Conservation (phyloP, 92 coral and sea anemone genomes). For the Plumapathes pennacea region DNA sequence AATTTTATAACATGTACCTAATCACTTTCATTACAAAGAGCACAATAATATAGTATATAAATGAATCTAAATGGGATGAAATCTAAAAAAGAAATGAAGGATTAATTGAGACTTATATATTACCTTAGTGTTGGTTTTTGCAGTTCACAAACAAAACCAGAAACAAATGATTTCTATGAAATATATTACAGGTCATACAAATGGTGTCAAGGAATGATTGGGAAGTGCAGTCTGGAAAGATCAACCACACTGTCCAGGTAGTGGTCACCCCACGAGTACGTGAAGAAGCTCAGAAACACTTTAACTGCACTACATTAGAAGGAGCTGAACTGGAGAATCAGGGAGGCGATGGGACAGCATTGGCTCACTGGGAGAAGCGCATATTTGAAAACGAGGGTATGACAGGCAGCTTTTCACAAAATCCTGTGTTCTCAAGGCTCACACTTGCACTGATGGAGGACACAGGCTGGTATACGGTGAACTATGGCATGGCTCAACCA, state of each 20-base stretch:
- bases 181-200: conserved; percentile 61
- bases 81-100: too few relatives aligned
- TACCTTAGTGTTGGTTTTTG: not conserved
- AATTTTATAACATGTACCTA: too few relatives aligned
- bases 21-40: too few relatives aligned
- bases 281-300: conserved; percentile 77
- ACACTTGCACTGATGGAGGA: conserved; percentile 97
- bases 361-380: conserved; percentile 97
- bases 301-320: conserved; percentile 86
- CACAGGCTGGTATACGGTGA: conserved; percentile 89
- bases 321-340: conserved; percentile 99
- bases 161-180: not conserved
- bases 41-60: too few relatives aligned
- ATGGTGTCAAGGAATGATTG: conserved; percentile 69
- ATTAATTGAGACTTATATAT: not conserved
- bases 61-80: too few relatives aligned
- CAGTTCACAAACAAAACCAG: not conserved
- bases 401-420: conserved; percentile 93
- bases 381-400: conserved; percentile 96
- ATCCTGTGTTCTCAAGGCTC: conserved; percentile 83
- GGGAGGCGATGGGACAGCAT: conserved; percentile 74
- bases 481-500: conserved; percentile 84
- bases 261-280: conserved; percentile 80
- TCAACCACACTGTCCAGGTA: conserved; percentile 57
- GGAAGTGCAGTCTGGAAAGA: conserved; percentile 40